Percentiles rank a stretch among this genome's conserved stretches.
These are phyloP conservation scores for Reinhardtius hippoglossoides DNA, from an alignment of 2,113 vertebrate genomes.

Conservation along the genomic window DNA sequence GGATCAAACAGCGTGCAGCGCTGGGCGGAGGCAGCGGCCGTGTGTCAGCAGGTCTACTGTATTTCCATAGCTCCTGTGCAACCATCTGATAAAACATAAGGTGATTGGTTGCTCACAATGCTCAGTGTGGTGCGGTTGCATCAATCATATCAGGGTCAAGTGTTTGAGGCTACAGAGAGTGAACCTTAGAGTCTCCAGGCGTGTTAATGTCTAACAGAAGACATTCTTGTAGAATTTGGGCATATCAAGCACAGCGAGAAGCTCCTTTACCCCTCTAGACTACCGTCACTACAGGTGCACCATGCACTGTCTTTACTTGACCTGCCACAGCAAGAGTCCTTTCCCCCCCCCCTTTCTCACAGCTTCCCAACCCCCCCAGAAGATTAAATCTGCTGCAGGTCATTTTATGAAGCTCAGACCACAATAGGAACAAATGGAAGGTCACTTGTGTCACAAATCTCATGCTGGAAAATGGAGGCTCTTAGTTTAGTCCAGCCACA, in stretches of 20 bases:
- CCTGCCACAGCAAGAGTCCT: constrained; percentile 44
- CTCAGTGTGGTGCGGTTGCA: constrained; percentile 20
- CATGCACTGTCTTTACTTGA: constrained; percentile 13
- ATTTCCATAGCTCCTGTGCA: constrained; percentile 29
- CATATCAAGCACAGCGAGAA: constrained; percentile 20
- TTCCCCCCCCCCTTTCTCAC: background rate
- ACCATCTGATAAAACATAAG: constrained; percentile 50
- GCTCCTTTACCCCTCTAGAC: constrained; percentile 22
- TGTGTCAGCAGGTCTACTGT: constrained; percentile 9
- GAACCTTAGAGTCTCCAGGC: constrained; percentile 40
- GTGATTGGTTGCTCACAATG: constrained; percentile 33
- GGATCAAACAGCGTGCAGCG: constrained; percentile 15
- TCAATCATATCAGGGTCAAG: constrained; percentile 61
- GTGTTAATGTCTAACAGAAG: constrained; percentile 40
- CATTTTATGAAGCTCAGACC: background rate
- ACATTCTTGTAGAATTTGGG: constrained; percentile 36
- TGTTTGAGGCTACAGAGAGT: constrained; percentile 38
- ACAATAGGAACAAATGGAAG: constrained; percentile 16
- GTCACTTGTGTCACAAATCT: background rate
- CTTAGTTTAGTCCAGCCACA: constrained; percentile 24
- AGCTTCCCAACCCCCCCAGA: background rate
- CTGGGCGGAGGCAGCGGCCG: background rate
- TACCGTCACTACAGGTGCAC: constrained; percentile 25
- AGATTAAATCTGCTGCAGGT: constrained; percentile 17
- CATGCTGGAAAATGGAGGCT: constrained; percentile 10